Percentiles rank a stretch among this genome's conserved stretches.
Conservation (phyloP, 2,888 invertebrate genomes). For the Drosophila percnosoma region DNA sequence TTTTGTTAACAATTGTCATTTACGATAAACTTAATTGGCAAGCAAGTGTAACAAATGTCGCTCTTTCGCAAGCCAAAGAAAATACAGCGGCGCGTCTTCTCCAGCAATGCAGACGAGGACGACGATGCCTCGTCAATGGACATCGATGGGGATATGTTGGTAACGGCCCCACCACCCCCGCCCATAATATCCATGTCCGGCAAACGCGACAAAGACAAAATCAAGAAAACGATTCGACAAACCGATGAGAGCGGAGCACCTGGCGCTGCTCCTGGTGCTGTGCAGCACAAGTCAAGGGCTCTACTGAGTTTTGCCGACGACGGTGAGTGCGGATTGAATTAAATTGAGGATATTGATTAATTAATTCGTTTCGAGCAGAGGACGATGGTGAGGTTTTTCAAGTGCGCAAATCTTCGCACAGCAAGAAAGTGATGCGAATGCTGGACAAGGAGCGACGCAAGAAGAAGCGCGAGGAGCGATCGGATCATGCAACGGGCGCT, state of each 20-base stretch:
- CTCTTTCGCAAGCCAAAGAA: constrained; percentile 95
- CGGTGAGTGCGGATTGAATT: constrained; percentile 84
- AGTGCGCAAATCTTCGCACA: constrained; percentile 97
- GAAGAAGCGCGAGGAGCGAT: constrained; percentile 81
- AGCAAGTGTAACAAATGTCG: constrained; percentile 87
- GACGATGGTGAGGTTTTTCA: constrained; percentile 96
- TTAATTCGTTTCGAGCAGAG: constrained; percentile 80
- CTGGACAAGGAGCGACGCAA: constrained; percentile 90
- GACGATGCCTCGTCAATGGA: constrained; percentile 85
- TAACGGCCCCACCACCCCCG: constrained; percentile 61
- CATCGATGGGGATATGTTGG: constrained; percentile 70
- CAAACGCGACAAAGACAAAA: constrained; percentile 65
- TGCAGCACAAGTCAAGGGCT: constrained; percentile 84
- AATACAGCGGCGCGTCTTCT: constrained; percentile 91
- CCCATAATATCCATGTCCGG: constrained; percentile 52
- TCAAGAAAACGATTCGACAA: constrained; percentile 74
- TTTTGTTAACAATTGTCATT: constrained; percentile 15
- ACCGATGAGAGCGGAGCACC: constrained; percentile 64
- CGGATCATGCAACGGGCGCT: constrained; percentile 47
- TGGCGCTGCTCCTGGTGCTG: constrained; percentile 3
- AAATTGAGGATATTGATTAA: constrained; percentile 19
- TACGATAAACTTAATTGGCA: constrained; percentile 1
- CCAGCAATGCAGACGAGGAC: constrained; percentile 89
- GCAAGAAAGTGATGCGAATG: constrained; percentile 94
- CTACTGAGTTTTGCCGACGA: constrained; percentile 94